Conservation (phyloP, 2,797 vertebrate species). For the Aotus griseimembra region DNA sequence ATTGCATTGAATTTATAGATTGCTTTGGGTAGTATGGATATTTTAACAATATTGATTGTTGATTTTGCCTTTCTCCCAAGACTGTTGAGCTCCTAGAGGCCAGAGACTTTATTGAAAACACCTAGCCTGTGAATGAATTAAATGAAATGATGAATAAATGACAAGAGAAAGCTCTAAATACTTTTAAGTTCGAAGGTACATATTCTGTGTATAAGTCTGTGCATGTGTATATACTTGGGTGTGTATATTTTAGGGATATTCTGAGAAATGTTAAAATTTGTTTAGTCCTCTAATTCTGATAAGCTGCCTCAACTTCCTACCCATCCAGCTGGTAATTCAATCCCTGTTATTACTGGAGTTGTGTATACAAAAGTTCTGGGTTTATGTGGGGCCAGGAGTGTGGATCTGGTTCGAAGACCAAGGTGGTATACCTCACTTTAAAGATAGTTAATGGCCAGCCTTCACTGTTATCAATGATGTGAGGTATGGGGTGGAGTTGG, state of each 20-base stretch:
- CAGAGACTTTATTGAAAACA: neutral
- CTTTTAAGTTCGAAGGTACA: neutral
- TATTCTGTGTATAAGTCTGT: neutral
- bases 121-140: neutral
- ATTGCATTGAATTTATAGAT: too few species aligned
- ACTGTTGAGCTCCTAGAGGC: neutral
- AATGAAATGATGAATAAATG: neutral
- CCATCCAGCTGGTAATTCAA: neutral
- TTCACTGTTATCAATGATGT: neutral
- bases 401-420: neutral
- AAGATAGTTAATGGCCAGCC: neutral
- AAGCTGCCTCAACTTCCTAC: neutral
- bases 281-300: neutral
- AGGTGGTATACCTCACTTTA: neutral
- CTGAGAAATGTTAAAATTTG: neutral
- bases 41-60: too few species aligned
- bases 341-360: neutral
- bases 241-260: neutral
- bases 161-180: neutral
- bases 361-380: neutral
- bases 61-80: neutral
- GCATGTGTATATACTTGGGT: neutral
- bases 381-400: neutral
- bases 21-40: too few species aligned
- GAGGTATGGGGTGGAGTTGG: neutral